phyloP scores from a whole-genome alignment of 35 echinoderm and acorn worm species.

The Eucidaris tribuloides region DNA sequence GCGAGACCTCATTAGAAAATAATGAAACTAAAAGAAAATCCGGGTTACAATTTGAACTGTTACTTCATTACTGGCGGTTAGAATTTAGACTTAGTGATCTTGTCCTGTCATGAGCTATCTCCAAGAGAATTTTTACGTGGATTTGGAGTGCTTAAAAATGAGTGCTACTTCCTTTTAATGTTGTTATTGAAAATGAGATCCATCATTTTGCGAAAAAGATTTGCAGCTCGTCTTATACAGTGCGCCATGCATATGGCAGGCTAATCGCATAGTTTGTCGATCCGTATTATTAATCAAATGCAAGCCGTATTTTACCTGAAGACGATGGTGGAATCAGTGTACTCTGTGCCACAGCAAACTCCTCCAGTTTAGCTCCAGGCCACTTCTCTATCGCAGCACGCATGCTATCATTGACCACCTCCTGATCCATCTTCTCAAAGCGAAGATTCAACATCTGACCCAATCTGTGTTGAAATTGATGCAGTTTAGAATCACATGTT shows the following conservation, averaged over 20 bases:
- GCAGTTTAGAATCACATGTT: no score
- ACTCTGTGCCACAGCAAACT: conserved; percentile 76
- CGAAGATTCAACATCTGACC: conserved; percentile 83
- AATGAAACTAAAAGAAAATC: no score
- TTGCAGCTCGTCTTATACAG: background rate
- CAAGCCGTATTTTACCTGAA: background rate
- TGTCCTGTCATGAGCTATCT: no score
- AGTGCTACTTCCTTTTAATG: no score
- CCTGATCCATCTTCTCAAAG: conserved; percentile 76
- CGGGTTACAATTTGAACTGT: no score
- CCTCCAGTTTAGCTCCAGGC: conserved; percentile 37
- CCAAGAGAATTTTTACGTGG: no score
- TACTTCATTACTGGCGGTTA: no score
- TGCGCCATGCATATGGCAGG: background rate
- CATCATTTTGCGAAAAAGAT: background rate
- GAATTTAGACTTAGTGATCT: no score
- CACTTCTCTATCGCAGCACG: conserved; percentile 39
- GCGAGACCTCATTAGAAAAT: no score
- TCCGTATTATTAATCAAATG: background rate
- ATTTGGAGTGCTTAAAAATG: no score
- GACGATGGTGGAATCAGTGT: background rate
- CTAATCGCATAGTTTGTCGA: background rate
- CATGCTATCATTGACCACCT: conserved; percentile 56
- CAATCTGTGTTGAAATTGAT: conserved; percentile 39
- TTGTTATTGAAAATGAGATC: no score